A percentile compares a stretch with the other conserved stretches of the same genome.
Evolutionary conservation across 2,797 vertebrate genomes (phyloP).

Genomic region (Pygocentrus nattereri): DNA sequence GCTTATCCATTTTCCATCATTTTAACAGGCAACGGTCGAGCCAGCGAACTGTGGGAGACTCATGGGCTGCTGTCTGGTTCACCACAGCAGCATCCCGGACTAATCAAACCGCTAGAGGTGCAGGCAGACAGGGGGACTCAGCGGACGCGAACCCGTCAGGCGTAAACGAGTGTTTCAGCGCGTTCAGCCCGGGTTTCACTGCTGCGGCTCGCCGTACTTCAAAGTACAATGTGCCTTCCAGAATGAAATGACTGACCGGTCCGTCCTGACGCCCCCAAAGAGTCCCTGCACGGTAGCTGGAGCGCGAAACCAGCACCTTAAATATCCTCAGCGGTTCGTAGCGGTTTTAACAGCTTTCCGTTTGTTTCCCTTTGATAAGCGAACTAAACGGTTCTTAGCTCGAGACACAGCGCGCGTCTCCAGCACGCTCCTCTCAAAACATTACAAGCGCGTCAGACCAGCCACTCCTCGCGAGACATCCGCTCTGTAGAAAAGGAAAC

Average conservation of each 20-base stretch:
- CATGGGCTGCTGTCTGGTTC: slow-evolving; percentile 33
- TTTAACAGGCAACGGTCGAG: slow-evolving; percentile 16
- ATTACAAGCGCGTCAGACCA: slow-evolving; percentile 21
- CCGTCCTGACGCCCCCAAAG: not conserved
- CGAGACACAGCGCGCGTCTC: not conserved
- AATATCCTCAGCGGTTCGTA: not conserved
- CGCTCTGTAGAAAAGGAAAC: slow-evolving; percentile 5
- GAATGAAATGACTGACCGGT: not conserved
- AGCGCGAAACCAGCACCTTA: not conserved
- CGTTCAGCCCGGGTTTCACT: not conserved
- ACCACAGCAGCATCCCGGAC: not conserved
- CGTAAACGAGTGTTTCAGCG: not conserved
- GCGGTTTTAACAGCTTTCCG: not conserved
- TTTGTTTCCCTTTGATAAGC: slow-evolving; percentile 5
- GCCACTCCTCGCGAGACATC: slow-evolving; percentile 55
- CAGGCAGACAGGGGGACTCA: not conserved
- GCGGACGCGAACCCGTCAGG: not conserved
- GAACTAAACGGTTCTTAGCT: slow-evolving; percentile 18
- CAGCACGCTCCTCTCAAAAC: slow-evolving; percentile 34
- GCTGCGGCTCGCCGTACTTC: not conserved
- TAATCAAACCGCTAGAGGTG: not conserved
- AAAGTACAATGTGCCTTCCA: not conserved
- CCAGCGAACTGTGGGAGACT: slow-evolving; percentile 10
- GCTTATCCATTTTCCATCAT: slow-evolving; percentile 89
- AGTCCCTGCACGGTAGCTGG: not conserved